These are phyloP conservation scores for Tenthredo scrophulariae DNA, from an alignment of 2,888 invertebrate genomes.

Conservation along the genomic window DNA sequence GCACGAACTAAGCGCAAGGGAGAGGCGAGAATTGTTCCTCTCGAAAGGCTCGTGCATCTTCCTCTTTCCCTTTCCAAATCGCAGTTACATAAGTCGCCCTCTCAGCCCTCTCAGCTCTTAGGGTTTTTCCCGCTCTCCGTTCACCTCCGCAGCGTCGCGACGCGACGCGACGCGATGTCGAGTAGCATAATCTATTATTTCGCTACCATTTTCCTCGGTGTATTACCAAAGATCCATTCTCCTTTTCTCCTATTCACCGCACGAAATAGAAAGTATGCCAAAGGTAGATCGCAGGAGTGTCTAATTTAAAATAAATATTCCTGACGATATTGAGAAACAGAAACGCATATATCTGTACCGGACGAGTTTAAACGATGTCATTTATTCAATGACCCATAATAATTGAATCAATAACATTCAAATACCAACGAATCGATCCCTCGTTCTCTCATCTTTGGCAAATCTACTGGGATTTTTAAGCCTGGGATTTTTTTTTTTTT, in stretches of 20 bases:
- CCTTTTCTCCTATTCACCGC: neutral
- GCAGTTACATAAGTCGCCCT: conserved; percentile 31
- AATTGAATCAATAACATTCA: neutral
- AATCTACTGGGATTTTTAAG: too few species aligned
- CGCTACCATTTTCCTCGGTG: too few species aligned
- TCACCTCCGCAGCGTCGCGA: neutral
- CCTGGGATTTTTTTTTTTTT: too few species aligned
- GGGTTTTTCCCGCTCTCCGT: neutral
- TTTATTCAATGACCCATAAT: neutral
- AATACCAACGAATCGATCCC: too few species aligned
- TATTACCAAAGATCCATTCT: conserved; percentile 2
- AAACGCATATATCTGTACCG: neutral
- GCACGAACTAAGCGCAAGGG: neutral
- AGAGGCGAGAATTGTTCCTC: conserved; percentile 34
- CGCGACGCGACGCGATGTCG: neutral
- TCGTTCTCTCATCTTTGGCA: too few species aligned
- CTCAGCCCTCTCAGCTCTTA: neutral
- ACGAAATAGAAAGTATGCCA: neutral
- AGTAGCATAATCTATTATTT: conserved; percentile 19
- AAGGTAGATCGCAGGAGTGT: neutral
- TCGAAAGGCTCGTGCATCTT: conserved; percentile 36
- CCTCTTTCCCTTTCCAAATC: conserved; percentile 21
- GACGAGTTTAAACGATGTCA: neutral
- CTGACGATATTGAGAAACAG: neutral
- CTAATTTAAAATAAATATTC: neutral